Evolutionary conservation across 2,113 vertebrate genomes (phyloP).

Genomic region (Cynopterus brachyotis): DNA sequence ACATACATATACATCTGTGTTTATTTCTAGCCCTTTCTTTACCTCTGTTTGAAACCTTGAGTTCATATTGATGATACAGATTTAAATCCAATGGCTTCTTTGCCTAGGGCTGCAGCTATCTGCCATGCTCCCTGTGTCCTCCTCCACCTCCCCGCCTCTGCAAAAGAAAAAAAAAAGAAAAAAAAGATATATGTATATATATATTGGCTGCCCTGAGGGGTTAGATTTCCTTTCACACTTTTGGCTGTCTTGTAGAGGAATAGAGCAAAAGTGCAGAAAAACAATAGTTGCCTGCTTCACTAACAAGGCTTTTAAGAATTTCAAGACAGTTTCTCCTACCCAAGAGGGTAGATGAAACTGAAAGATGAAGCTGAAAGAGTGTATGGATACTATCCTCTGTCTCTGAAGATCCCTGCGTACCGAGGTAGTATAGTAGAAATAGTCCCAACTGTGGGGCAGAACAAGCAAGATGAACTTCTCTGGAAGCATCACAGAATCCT

Average conservation of each 20-base stretch:
- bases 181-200: no score
- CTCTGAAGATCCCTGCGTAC: background rate
- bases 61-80: slow-evolving; percentile 24
- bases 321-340: background rate
- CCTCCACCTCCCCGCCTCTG: no score
- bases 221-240: background rate
- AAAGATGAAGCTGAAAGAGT: background rate
- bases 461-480: background rate
- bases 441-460: background rate
- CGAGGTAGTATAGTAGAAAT: background rate
- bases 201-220: background rate
- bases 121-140: background rate
- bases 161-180: no score
- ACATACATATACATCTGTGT: background rate
- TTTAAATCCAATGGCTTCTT: background rate
- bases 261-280: background rate
- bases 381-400: background rate
- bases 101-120: background rate
- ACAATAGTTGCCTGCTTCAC: background rate
- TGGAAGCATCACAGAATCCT: background rate
- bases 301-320: background rate
- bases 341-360: no score
- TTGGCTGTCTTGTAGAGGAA: background rate
- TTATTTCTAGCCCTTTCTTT: background rate
- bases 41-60: slow-evolving; percentile 17